phyloP scores from a whole-genome alignment of 2,113 vertebrate genomes.

The Odontesthes bonariensis region DNA sequence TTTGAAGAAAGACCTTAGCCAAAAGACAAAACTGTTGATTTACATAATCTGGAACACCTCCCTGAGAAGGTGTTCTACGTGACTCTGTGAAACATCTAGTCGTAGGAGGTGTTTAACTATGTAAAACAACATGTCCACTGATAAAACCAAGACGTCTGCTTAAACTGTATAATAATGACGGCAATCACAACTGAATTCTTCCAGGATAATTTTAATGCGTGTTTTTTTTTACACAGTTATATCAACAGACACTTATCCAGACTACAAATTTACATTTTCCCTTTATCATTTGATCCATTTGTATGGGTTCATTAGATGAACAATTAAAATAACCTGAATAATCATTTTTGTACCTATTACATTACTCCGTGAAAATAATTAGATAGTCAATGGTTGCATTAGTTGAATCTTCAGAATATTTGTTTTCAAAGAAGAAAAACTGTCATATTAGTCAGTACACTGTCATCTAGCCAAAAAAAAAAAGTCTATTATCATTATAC shows the following conservation, averaged over 20 bases:
- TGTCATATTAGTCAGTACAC: too few relatives aligned
- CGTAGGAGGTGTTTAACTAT: too few relatives aligned
- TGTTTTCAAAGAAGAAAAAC: background rate
- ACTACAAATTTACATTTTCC: slow-evolving; percentile 17
- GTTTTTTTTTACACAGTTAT: background rate
- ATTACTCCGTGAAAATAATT: background rate
- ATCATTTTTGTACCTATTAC: background rate
- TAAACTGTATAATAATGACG: too few relatives aligned
- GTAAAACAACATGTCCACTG: too few relatives aligned
- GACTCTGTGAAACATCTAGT: too few relatives aligned
- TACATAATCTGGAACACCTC: too few relatives aligned
- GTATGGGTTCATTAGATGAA: slow-evolving; percentile 2
- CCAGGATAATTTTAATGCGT: slow-evolving; percentile 10
- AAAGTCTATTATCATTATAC: too few relatives aligned
- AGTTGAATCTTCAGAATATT: background rate
- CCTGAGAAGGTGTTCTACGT: too few relatives aligned
- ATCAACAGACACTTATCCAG: slow-evolving; percentile 10
- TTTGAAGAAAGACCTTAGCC: too few relatives aligned
- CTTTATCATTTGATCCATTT: slow-evolving; percentile 6
- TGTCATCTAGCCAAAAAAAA: too few relatives aligned
- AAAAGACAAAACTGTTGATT: too few relatives aligned
- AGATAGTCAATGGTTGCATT: background rate
- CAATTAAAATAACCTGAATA: background rate
- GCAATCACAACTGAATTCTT: background rate
- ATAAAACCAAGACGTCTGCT: too few relatives aligned